Base-by-base conservation (phyloP, 2,113 vertebrate genomes). In the Colossoma macropomum region DNA sequence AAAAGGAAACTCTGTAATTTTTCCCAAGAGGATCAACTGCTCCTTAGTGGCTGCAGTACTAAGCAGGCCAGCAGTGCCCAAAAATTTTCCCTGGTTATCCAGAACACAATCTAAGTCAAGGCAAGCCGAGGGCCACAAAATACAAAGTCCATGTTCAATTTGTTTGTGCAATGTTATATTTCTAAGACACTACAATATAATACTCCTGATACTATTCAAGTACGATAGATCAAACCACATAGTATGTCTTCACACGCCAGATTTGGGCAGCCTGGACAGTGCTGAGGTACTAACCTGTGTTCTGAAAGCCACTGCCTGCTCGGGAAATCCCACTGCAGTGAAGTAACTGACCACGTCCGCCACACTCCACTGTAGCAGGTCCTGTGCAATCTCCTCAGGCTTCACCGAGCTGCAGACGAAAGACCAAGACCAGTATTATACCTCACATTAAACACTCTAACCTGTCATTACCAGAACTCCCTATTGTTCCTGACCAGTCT, bases 271-370 rank as follows among this genome's bases (percentile, higher is more conserved):
- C 8, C 3, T n/a, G 30, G 50, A n/a, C 12, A 27, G 41, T 82
- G 52, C 4, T 4, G 19, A 68, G 83, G 80, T 77, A 88, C 90
- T 83, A 78, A 96, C 96, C 93, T 97, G 96, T 27, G 95, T 93
- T 85, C 95, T 92, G 87, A 97, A 97, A 27, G 96, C 96, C 16
- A 93, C 81, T 0, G 96, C 96, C 89, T 97, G 96, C 87, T 97
- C 96, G 0, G 96, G 95, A 81, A 97, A 97, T 30, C 96, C 96
- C 0, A 95, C 96, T 62, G 95, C 92, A 0, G 95, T 95, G 89
- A 97, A 96, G 91, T 97, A 97, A 78, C 94, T 95, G 56, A 94
- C 96, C 77, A 97, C 96, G 2, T 97, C 96, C 76, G 94, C 93
- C 85, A 97, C 96, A 0, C 92, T 96, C 96, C 96, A 97, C 86